Evolutionary conservation across 30 jellyfish, hydroid and myxozoan genomes (phyloP).

Genomic region (Euphysa ruthae): DNA sequence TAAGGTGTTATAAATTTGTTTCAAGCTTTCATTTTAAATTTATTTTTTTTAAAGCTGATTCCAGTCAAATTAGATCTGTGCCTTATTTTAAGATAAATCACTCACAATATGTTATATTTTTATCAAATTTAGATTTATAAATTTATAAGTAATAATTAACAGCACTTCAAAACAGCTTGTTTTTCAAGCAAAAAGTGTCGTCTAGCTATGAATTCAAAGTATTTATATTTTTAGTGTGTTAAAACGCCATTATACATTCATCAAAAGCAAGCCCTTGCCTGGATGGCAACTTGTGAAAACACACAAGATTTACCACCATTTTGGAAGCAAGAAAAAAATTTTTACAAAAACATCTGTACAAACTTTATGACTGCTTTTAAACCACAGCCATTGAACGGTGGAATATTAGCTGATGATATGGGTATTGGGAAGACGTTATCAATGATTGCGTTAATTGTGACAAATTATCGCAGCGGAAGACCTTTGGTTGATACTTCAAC

Average conservation of each 20-base stretch:
- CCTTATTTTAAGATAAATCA: no score
- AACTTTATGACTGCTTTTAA: constrained; percentile 30
- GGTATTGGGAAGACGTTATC: constrained; percentile 67
- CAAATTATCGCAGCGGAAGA: constrained; percentile 46
- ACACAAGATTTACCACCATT: constrained; percentile 50
- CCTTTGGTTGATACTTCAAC: constrained; percentile 19
- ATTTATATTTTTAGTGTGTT: constrained; percentile 35
- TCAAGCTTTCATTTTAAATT: no score
- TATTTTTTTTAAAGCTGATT: no score
- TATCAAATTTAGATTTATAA: no score
- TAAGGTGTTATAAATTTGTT: no score
- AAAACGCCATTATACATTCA: constrained; percentile 38
- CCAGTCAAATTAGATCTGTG: no score
- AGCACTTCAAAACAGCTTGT: no score
- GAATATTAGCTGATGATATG: constrained; percentile 71
- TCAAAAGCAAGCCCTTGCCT: constrained; percentile 61
- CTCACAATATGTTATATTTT: no score
- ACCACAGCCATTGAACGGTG: constrained; percentile 51
- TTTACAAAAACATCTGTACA: constrained; percentile 31
- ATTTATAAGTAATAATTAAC: no score
- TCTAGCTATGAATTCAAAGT: no score
- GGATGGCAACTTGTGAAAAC: constrained; percentile 71
- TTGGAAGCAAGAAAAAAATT: constrained; percentile 36
- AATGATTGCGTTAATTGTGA: constrained; percentile 41
- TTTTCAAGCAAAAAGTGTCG: no score